phyloP scores from a whole-genome alignment of 2,797 vertebrate species.

The Enteromius fasciolatus region DNA sequence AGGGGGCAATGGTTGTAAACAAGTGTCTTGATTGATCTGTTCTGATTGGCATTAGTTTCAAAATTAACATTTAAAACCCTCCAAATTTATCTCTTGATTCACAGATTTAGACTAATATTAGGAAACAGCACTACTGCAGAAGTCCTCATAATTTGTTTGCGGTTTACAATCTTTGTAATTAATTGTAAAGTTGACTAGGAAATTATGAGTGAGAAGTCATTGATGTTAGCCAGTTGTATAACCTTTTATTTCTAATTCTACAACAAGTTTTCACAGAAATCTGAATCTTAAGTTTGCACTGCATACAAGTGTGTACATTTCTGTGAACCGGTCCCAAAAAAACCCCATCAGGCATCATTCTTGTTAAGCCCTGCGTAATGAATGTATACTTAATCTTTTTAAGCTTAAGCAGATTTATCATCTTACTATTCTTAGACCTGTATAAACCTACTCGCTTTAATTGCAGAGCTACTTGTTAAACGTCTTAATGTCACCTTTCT shows the following conservation, averaged over 20 bases:
- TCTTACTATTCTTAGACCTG: conserved; percentile 26
- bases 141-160: neutral
- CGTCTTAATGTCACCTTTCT: conserved; percentile 8
- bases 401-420: conserved; percentile 5
- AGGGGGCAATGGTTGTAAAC: neutral
- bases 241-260: neutral
- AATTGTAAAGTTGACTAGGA: neutral
- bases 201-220: neutral
- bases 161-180: neutral
- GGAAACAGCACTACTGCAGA: neutral
- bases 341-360: neutral
- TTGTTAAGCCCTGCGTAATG: neutral
- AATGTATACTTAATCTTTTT: neutral
- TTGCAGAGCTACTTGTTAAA: conserved; percentile 39
- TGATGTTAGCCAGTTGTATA: neutral
- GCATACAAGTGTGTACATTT: neutral
- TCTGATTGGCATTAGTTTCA: neutral
- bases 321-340: neutral
- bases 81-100: neutral
- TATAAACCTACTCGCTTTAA: conserved; percentile 45
- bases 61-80: neutral
- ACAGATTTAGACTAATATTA: neutral
- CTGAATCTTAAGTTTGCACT: neutral
- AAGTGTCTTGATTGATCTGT: neutral
- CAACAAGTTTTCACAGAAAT: neutral